Evolutionary conservation across 2,113 vertebrate genomes (phyloP).

Genomic region (Brachirus orientalis): DNA sequence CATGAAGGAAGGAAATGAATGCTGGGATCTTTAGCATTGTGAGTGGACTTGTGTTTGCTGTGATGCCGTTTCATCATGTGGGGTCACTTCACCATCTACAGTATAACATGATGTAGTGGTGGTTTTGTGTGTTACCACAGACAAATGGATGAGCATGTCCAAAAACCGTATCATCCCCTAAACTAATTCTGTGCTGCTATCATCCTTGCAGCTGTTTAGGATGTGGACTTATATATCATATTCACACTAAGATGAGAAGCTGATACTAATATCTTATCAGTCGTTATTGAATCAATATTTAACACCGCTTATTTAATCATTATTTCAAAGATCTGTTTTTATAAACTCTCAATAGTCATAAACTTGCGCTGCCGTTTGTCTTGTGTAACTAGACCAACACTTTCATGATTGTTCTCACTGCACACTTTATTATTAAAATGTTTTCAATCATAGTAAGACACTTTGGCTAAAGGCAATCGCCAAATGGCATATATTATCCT

Average conservation of each 20-base stretch:
- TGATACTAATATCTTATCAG: too few species aligned
- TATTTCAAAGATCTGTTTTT: neutral
- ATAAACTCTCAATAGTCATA: neutral
- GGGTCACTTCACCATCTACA: neutral
- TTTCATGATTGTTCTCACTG: slow-evolving; percentile 8
- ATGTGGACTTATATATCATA: neutral
- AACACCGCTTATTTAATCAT: neutral
- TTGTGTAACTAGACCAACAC: neutral
- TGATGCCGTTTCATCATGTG: slow-evolving; percentile 1
- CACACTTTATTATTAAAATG: slow-evolving; percentile 42
- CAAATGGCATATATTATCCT: slow-evolving; percentile 62
- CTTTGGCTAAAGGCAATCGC: slow-evolving; percentile 61
- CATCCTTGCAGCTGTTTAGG: neutral
- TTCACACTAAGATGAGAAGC: neutral
- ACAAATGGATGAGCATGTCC: too few species aligned
- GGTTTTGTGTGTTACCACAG: neutral
- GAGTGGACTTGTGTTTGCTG: slow-evolving; percentile 16
- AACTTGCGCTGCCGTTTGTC: neutral
- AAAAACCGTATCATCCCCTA: neutral
- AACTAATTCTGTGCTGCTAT: too few species aligned
- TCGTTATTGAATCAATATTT: neutral
- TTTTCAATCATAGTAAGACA: slow-evolving; percentile 51
- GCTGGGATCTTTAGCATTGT: slow-evolving; percentile 5
- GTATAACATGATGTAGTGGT: neutral
- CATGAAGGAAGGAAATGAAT: slow-evolving; percentile 18